Conservation (phyloP, 2,888 invertebrate species). For the Heliconius ethilla region DNA sequence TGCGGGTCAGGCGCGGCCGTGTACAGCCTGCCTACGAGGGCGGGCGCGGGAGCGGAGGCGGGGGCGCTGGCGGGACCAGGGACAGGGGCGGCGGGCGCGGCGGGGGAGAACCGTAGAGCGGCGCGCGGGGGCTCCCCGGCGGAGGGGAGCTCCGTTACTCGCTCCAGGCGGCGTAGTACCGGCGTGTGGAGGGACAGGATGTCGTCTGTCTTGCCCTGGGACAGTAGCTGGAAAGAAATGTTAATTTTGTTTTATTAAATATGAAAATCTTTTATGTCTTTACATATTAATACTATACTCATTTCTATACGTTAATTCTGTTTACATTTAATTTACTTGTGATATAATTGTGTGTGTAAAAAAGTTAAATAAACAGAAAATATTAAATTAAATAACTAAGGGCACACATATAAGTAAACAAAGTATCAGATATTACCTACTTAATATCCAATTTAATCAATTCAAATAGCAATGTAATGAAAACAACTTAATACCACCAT, state of each 20-base stretch:
- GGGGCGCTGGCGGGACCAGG: slow-evolving; percentile 58
- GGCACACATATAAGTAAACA: no score
- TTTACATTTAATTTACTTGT: no score
- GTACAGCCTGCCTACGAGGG: slow-evolving; percentile 68
- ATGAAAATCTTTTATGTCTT: no score
- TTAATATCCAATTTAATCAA: no score
- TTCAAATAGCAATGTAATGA: no score
- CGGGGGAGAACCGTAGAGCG: slow-evolving; percentile 66
- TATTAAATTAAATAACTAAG: no score
- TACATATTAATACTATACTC: no score
- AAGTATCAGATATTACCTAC: no score
- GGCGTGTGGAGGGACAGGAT: slow-evolving; percentile 85
- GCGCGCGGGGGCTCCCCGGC: slow-evolving; percentile 59
- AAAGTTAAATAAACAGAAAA: no score
- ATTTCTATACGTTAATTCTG: no score
- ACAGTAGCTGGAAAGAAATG: slow-evolving; percentile 70
- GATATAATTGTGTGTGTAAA: no score
- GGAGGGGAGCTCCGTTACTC: slow-evolving; percentile 79
- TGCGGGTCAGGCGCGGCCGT: slow-evolving; percentile 85
- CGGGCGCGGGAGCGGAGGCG: slow-evolving; percentile 53
- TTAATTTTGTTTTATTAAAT: no score
- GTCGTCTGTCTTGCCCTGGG: slow-evolving; percentile 86
- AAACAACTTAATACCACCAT: not conserved
- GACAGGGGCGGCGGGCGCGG: slow-evolving; percentile 56
- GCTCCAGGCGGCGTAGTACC: slow-evolving; percentile 85